Evolutionary conservation across 2,797 vertebrate genomes (phyloP).

Genomic region (Cyclura pinguis): DNA sequence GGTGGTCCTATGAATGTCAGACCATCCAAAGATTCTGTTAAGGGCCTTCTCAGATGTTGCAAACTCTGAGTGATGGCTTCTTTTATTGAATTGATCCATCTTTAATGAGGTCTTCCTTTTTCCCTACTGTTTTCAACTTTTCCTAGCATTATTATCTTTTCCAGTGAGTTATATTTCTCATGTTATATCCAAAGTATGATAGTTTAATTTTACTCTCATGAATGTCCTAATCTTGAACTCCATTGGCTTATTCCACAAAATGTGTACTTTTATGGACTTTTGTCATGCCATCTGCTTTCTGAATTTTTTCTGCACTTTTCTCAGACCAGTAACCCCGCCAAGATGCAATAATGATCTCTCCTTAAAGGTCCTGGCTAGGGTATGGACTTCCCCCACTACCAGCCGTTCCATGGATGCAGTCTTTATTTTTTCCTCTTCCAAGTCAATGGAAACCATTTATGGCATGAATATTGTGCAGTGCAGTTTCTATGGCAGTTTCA

Average conservation of each 20-base stretch:
- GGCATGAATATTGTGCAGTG: slow-evolving; percentile 31
- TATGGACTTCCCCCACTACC: neutral
- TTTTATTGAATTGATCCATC: too few relatives aligned
- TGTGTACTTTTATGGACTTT: neutral
- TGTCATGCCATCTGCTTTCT: neutral
- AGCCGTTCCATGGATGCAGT: neutral
- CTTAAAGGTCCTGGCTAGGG: neutral
- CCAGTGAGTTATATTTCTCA: too few relatives aligned
- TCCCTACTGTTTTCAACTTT: too few relatives aligned
- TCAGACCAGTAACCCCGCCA: neutral
- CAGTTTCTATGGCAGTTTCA: slow-evolving; percentile 1
- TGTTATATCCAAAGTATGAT: too few relatives aligned
- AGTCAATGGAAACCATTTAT: neutral
- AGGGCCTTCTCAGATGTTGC: too few relatives aligned
- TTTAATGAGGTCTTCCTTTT: too few relatives aligned
- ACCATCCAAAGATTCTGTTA: too few relatives aligned
- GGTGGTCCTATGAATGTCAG: too few relatives aligned
- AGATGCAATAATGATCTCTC: neutral
- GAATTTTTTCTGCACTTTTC: neutral
- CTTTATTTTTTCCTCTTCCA: neutral
- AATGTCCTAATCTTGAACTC: neutral
- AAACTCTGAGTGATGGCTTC: too few relatives aligned
- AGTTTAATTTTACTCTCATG: too few relatives aligned
- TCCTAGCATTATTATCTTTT: too few relatives aligned
- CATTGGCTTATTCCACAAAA: neutral